Base-by-base conservation (phyloP, 1,140 invertebrate genomes). In the Campoletis sonorensis region DNA sequence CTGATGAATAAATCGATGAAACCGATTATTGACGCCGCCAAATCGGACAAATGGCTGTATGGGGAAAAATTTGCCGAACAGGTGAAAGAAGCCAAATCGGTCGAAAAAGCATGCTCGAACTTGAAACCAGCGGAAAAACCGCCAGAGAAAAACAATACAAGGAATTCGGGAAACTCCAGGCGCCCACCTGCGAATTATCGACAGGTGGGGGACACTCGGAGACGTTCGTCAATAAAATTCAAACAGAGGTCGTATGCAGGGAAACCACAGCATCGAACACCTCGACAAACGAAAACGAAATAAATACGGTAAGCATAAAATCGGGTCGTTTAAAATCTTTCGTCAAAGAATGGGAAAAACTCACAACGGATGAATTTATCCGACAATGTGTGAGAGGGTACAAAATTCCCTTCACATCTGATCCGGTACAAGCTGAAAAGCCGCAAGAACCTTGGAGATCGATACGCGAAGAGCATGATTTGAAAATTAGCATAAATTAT, bases 41-140 rank as follows among this genome's bases (percentile, higher is more conserved):
- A 76, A 45, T 15, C 81, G 40, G 81, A 82, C 61, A 73, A 76
- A 79, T 82, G 77, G 77, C 21, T 82, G 64, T 82, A 82, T 58
- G 81, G 77, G 7, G n/a, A 79, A 30, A 75, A 79, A 68, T 82
- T 82, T 33, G 21, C 71, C 4, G 81, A 82, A 11, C 70, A 76
- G 49, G 37, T 79, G 2, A 79, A 79, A 21, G 77, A 82, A 37
- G 70, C 45, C 3, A 79, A 79, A 33, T 40, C 18, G 13, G 67
- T 82, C 1, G 81, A 82, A 21, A 79, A 82, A 68, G 49, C 72
- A 33, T 78, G 61, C 16, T 11, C 23, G 3, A 27, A 54, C 4
- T 30, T 79, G 0, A 79, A 71, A 61, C 21, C 64, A 3, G 40
- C 61, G 2, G 45, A 64, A n/a, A 68, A 23, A 76, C 37, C 54